These are phyloP conservation scores for Macroteleia sp. DNA, from an alignment of 2,888 invertebrate genomes.

Conservation along the genomic window DNA sequence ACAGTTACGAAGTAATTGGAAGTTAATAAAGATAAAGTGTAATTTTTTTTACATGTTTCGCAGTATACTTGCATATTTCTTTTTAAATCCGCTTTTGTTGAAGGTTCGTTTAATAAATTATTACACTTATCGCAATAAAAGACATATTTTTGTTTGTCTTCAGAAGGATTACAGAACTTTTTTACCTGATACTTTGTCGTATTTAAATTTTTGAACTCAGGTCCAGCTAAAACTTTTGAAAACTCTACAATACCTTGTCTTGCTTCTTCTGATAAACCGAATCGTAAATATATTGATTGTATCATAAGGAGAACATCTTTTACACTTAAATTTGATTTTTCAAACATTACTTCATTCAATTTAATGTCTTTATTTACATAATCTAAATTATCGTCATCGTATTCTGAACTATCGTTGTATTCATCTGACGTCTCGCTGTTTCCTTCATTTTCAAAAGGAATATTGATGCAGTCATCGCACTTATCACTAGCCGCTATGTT, in stretches of 20 bases:
- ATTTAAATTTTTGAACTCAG: constrained; percentile 2
- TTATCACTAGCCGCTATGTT: too few relatives aligned
- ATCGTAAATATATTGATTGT: constrained; percentile 8
- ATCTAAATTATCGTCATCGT: not conserved
- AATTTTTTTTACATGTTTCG: not conserved
- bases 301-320: constrained; percentile 3
- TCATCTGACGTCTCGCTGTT: too few relatives aligned
- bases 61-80: not conserved
- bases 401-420: too few relatives aligned
- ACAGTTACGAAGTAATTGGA: constrained; percentile 41
- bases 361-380: not conserved
- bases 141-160: not conserved
- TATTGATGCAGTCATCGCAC: too few relatives aligned
- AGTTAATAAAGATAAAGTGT: not conserved
- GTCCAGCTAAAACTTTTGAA: constrained; percentile 3
- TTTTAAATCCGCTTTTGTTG: not conserved
- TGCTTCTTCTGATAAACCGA: constrained; percentile 2
- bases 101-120: constrained; percentile 2
- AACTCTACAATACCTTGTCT: constrained; percentile 9
- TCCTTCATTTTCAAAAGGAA: too few relatives aligned
- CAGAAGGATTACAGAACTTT: constrained; percentile 7
- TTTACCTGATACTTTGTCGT: not conserved
- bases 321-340: constrained; percentile 12
- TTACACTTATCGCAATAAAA: not conserved
- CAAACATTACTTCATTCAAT: constrained; percentile 24